phyloP scores from a whole-genome alignment of 2,888 invertebrate genomes.

The Lasioglossum lativentre region DNA sequence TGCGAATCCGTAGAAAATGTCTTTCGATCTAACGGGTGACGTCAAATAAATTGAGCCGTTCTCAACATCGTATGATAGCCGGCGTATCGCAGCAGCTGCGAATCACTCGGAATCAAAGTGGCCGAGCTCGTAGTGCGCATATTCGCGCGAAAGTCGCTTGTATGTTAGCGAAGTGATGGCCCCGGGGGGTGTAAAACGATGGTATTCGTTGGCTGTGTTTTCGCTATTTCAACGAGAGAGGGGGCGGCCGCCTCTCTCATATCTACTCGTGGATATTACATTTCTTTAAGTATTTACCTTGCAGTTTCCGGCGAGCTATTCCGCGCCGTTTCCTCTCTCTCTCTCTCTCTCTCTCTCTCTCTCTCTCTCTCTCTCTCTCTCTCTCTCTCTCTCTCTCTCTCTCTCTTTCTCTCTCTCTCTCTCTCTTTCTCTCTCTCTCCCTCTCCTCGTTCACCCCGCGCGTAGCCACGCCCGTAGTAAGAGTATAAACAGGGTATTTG shows the following conservation, averaged over 20 bases:
- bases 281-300: conserved; percentile 68
- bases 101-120: conserved; percentile 39
- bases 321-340: neutral
- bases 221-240: conserved; percentile 53
- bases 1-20: too few relatives aligned
- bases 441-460: neutral
- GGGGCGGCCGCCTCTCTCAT: conserved; percentile 34
- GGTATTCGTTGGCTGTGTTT: conserved; percentile 47
- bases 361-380: neutral
- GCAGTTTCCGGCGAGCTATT: conserved; percentile 52
- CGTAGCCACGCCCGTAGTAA: neutral
- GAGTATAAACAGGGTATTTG: conserved; percentile 39
- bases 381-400: neutral
- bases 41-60: conserved; percentile 30
- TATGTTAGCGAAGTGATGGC: conserved; percentile 1
- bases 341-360: neutral
- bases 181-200: conserved; percentile 13
- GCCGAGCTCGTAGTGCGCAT: neutral
- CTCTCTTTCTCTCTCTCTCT: neutral
- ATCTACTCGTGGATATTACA: conserved; percentile 63
- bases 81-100: neutral
- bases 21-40: neutral
- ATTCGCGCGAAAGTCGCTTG: neutral
- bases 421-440: neutral
- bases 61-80: neutral